Base-by-base conservation (phyloP, 1,140 invertebrate genomes). In the Planococcus citri region DNA sequence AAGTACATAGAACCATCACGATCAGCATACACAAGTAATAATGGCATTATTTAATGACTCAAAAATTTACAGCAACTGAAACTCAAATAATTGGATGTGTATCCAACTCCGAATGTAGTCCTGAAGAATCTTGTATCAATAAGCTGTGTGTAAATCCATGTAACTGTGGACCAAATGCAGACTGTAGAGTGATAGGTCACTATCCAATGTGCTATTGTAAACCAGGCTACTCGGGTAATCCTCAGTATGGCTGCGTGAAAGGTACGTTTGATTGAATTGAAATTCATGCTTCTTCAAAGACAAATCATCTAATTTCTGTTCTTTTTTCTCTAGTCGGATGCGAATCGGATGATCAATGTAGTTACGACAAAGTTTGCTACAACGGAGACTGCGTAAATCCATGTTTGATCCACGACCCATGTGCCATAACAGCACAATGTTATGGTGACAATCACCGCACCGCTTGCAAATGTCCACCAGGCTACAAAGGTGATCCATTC, bases 351-450 rank as follows among this genome's bases (percentile, higher is more conserved):
- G 84, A 83, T 68, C 90, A 94, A 76, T 95, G 92, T 75, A 76
- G 82, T 21, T 81, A 85, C 70, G 85, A 86, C 38, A 86, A 91
- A 73, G 87, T 87, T 69, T 95, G 92, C 73, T 86, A 90, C 74
- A 91, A 92, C 74, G 85, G 85, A 0, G 87, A 89, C 74, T 92
- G 90, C 72, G 78, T 91, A 4, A 90, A 85, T 77, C 88, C 89
- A 22, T 93, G 91, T 74, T 78, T 91, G 1, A 74, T 92, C 3
- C 84, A 84, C 70, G 86, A 89, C 76, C 87, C 88, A 0, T 94
- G 92, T 75, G 87, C 89, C 0, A 82, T 87, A 27, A 91, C 88
- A 73, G 91, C 90, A 0, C 86, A 91, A 77, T 94, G 92, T 75
- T 89, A 84, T 70, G 89, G 88, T 3, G 82, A 84, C 24, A 85